phyloP scores from a whole-genome alignment of 37 sponge, comb jelly and placozoan genomes.

The Petrosia ficiformis region DNA sequence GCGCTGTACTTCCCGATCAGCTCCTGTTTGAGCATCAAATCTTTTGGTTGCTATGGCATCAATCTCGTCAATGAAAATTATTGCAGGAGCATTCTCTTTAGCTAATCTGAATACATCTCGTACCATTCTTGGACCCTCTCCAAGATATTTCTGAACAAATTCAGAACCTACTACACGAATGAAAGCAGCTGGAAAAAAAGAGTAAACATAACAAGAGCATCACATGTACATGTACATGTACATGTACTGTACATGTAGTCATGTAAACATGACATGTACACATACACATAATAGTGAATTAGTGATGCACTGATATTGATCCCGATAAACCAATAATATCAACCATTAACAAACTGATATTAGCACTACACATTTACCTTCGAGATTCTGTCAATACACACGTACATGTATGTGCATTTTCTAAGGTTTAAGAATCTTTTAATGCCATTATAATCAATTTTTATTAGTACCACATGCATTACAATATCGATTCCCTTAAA shows the following conservation, averaged over 20 bases:
- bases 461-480: no score
- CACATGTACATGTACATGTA: no score
- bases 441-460: no score
- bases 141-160: slow-evolving; percentile 99
- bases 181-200: slow-evolving; percentile 72
- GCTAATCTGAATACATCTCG: slow-evolving; percentile 97
- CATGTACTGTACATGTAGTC: no score
- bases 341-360: no score
- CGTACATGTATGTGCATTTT: no score
- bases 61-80: slow-evolving; percentile 98
- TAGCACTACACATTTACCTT: no score
- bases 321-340: no score
- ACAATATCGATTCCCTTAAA: no score
- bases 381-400: no score
- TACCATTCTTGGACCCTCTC: slow-evolving; percentile 97
- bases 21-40: slow-evolving; percentile 99
- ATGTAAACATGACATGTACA: not conserved
- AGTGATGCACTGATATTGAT: not conserved
- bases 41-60: slow-evolving; percentile 99
- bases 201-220: not conserved
- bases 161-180: slow-evolving; percentile 97
- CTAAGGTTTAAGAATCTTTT: no score
- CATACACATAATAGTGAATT: not conserved
- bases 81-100: slow-evolving; percentile 96
- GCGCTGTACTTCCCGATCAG: slow-evolving; percentile 97